Base-by-base conservation (phyloP, 2,797 vertebrate genomes). In the Falco naumanni region DNA sequence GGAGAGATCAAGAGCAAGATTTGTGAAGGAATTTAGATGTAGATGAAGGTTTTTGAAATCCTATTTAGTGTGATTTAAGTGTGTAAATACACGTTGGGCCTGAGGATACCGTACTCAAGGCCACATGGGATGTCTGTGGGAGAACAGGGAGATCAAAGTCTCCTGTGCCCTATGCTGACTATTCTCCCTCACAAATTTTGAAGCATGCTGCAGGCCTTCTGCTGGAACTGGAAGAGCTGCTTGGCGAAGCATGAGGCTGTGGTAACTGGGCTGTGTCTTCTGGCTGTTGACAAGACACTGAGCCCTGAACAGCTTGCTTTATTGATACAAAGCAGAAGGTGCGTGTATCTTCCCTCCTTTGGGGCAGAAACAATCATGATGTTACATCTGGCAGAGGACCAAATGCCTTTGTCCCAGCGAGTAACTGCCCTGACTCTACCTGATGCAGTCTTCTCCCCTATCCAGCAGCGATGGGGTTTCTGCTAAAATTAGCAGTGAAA, bases 1-100 rank as follows among this genome's bases (percentile, higher is more conserved):
- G 34, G 48, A 74, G 66, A 89, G 33, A 80, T 79, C 51, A 77
- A 93, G 93, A 77, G 25, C 28, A 79, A 85, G 84, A 74, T 87
- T 89, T 80, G 31, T 66, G 54, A 80, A 45, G 41, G 87, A 76
- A 45, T 91, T 93, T 15, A 85, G 48, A 82, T 74, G 59, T n/a
- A 39, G 59, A 59, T 51, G 59, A 66, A 76, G 13, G 43, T 47
- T 89, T 92, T 54, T 63, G 74, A 82, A 89, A 93, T 80, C 82
- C 78, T 72, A 1, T 68, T 87, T 70, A 25, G 59, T 63, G 78
- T 59, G 78, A 79, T 50, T 75, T 29, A 31, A 71, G 76, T 4
- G 48, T 64, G 22, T 64, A 68, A 87, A 61, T 34, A 47, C 33
- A 17, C 34, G 8, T 0, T 33, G 33, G 80, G 20, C 47, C 72